Evolutionary conservation across 2,113 vertebrate genomes (phyloP).

Genomic region (Bos javanicus): DNA sequence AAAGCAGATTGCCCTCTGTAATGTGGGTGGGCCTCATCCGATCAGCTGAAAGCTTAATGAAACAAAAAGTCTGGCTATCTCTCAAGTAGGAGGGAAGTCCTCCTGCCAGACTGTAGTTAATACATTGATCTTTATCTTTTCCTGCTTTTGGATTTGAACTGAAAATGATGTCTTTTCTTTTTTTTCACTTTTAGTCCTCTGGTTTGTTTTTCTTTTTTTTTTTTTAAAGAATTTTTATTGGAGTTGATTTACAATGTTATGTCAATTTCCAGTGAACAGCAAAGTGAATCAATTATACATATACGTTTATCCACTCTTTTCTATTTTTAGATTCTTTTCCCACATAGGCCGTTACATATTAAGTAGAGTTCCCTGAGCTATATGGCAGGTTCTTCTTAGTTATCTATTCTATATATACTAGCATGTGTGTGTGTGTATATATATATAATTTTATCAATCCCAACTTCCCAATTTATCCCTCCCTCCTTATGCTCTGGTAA

Average conservation of each 20-base stretch:
- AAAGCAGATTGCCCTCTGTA: background rate
- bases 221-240: background rate
- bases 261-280: background rate
- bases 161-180: background rate
- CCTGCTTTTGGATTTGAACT: background rate
- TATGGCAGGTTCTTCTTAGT: background rate
- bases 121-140: background rate
- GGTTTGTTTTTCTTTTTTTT: background rate
- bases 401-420: background rate
- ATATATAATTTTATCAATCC: background rate
- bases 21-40: background rate
- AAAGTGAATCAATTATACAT: background rate
- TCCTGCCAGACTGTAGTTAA: background rate
- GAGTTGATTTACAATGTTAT: background rate
- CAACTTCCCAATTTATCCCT: background rate
- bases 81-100: background rate
- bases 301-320: background rate
- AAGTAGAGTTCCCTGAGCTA: background rate
- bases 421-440: background rate
- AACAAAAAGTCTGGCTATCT: background rate
- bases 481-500: background rate
- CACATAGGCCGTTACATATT: background rate
- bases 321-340: background rate
- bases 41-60: background rate
- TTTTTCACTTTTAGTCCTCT: background rate